phyloP scores from a whole-genome alignment of 2,888 invertebrate genomes.

The Amphiduros pacificus region DNA sequence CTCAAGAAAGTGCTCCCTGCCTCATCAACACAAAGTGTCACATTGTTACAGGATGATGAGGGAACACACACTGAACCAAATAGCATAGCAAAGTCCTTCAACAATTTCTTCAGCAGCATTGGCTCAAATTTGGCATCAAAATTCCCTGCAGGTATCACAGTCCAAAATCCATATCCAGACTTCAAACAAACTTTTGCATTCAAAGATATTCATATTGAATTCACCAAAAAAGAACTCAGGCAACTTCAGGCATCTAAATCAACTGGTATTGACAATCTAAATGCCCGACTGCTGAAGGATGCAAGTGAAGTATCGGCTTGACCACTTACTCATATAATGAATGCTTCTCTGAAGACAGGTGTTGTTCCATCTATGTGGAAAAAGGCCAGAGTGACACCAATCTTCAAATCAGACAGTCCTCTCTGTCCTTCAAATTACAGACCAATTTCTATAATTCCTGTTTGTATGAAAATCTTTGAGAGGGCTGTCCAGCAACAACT shows the following conservation, averaged over 20 bases:
- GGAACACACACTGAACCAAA: neutral
- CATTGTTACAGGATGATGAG: neutral
- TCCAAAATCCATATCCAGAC: neutral
- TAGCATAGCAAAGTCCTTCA: neutral
- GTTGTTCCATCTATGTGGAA: neutral
- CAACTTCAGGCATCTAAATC: neutral
- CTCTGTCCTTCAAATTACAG: neutral
- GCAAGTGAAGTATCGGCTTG: neutral
- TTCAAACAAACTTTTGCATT: neutral
- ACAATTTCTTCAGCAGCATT: neutral
- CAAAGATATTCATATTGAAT: neutral
- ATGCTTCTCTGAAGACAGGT: neutral
- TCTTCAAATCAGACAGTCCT: slow-evolving; percentile 1
- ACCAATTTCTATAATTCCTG: neutral
- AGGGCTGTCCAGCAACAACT: slow-evolving; percentile 1
- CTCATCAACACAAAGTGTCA: neutral
- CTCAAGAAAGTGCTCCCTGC: neutral
- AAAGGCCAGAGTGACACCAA: neutral
- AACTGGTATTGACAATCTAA: neutral
- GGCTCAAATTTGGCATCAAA: neutral
- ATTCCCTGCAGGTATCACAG: neutral
- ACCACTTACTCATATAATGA: neutral
- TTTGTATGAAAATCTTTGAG: slow-evolving; percentile 2
- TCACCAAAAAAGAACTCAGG: neutral
- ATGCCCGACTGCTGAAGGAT: neutral